Evolutionary conservation across 2,113 vertebrate genomes (phyloP), one percentile per base, ranked within the genome.

Genomic region (Chaetorhynchus papuensis): DNA sequence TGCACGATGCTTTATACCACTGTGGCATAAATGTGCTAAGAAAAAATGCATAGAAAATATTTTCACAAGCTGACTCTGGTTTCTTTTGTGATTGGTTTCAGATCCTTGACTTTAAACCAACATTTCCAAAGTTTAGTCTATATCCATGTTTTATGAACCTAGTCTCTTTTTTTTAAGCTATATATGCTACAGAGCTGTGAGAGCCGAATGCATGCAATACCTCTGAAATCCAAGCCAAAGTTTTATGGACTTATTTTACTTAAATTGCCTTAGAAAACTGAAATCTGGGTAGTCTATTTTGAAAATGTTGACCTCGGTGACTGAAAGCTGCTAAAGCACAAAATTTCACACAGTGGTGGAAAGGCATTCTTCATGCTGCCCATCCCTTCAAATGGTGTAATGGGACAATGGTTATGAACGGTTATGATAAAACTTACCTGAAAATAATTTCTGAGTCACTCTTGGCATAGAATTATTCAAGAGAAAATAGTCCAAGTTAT

Each of bases 21-120:
- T 74, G 35, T 66, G 41, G 59, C 59, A 66, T 80, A 80, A 91
- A 90, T 63, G 50, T 93, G 69, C 75, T 91, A 86, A 83, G 88
- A 87, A 77, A 91, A 95, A 91, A 63, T 79, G 53, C 83, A 59
- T 16, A 41, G 83, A 77, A 90, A 83, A 90, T 93, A 93, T 94
- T 96, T 96, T 91, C 44, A 83, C 47, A 76, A 83, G 63, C 82
- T 14, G 24, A 52, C 83, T 69, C 24, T 57, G 21, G 49, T 65
- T 88, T 88, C 59, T 94, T 88, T 88, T 83, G 85, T 77, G 85
- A 87, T 87, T 3, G 0, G 37, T 87, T 92, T 93, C 49, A 89
- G 75, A 81, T 93, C 57, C 81, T 79, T 89, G 53, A 79, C 83
- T 84, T 84, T 68, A 81, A 93, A 80, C 16, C 33, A 90, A n/a